A percentile compares a stretch with the other conserved stretches of the same genome.
These are phyloP conservation scores for Melanotaenia boesemani DNA, from an alignment of 2,797 vertebrate genomes.

Conservation along the genomic window DNA sequence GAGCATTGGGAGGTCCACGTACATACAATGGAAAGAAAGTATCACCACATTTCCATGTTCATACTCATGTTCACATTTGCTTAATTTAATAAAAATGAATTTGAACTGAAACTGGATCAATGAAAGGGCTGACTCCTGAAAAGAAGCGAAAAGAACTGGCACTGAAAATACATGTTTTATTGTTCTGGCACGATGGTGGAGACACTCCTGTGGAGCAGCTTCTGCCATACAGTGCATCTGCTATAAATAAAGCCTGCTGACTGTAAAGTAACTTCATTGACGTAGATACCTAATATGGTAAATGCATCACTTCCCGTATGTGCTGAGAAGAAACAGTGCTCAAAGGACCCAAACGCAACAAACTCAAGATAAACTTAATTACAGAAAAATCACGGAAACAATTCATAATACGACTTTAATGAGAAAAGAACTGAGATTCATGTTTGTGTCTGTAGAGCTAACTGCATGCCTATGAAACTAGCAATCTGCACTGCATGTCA, in stretches of 20 bases:
- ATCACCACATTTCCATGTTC: background rate
- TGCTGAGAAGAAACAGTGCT: conserved; percentile 42
- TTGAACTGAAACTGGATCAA: conserved; percentile 24
- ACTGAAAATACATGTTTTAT: conserved; percentile 57
- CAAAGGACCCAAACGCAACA: conserved; percentile 27
- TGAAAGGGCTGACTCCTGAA: conserved; percentile 14
- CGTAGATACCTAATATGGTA: conserved; percentile 67
- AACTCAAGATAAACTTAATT: conserved; percentile 32
- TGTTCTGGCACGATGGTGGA: conserved; percentile 63
- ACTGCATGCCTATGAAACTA: conserved; percentile 46
- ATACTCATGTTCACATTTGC: conserved; percentile 17
- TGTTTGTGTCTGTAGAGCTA: conserved; percentile 36
- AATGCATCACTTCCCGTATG: conserved; percentile 68
- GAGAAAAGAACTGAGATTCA: conserved; percentile 34
- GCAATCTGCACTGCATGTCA: conserved; percentile 41
- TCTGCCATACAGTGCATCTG: conserved; percentile 68
- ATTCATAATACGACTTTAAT: conserved; percentile 34
- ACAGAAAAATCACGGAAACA: conserved; percentile 38
- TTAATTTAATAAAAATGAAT: conserved; percentile 18
- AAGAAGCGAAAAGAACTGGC: conserved; percentile 39
- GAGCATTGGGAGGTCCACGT: conserved; percentile 8
- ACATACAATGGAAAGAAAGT: conserved; percentile 2
- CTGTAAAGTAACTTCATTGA: conserved; percentile 77
- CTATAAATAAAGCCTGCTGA: conserved; percentile 76
- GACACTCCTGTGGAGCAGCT: conserved; percentile 70